These are phyloP conservation scores for Otocyon megalotis DNA, from an alignment of 2,113 vertebrate species.

Conservation along the genomic window DNA sequence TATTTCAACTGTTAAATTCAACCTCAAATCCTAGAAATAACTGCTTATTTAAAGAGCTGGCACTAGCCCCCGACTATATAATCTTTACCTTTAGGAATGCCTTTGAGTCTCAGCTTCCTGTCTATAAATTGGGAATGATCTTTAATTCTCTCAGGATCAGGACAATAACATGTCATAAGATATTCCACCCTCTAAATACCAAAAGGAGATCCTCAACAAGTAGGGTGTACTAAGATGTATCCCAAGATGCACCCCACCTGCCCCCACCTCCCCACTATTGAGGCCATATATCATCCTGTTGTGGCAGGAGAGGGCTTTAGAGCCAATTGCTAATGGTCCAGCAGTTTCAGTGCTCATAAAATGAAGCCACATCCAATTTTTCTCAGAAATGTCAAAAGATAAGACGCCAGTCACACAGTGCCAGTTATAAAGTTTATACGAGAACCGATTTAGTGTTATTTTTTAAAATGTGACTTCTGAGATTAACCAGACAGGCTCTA, in stretches of 20 bases:
- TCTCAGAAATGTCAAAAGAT: slow-evolving; percentile 74
- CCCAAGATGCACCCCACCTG: not conserved
- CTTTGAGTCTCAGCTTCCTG: slow-evolving; percentile 27
- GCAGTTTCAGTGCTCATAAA: slow-evolving; percentile 59
- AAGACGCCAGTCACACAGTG: slow-evolving; percentile 59
- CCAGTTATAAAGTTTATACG: slow-evolving; percentile 68
- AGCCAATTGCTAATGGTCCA: slow-evolving; percentile 49
- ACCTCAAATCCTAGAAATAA: slow-evolving; percentile 57
- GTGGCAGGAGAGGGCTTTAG: not conserved
- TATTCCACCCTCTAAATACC: slow-evolving; percentile 15
- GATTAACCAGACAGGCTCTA: slow-evolving; percentile 67
- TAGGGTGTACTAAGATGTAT: not conserved
- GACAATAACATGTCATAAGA: slow-evolving; percentile 37
- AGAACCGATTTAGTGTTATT: slow-evolving; percentile 48
- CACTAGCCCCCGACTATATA: not conserved
- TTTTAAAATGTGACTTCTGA: slow-evolving; percentile 67
- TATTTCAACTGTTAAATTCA: slow-evolving; percentile 54
- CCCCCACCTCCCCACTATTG: not conserved
- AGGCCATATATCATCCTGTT: not conserved
- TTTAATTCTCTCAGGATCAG: not conserved
- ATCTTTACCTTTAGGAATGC: slow-evolving; percentile 35
- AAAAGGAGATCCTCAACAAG: slow-evolving; percentile 45
- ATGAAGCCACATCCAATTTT: slow-evolving; percentile 66
- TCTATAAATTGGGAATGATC: slow-evolving; percentile 29
- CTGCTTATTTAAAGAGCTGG: slow-evolving; percentile 40